Base-by-base conservation (phyloP, 2,888 invertebrate species). In the Onthophagus sagittarius region DNA sequence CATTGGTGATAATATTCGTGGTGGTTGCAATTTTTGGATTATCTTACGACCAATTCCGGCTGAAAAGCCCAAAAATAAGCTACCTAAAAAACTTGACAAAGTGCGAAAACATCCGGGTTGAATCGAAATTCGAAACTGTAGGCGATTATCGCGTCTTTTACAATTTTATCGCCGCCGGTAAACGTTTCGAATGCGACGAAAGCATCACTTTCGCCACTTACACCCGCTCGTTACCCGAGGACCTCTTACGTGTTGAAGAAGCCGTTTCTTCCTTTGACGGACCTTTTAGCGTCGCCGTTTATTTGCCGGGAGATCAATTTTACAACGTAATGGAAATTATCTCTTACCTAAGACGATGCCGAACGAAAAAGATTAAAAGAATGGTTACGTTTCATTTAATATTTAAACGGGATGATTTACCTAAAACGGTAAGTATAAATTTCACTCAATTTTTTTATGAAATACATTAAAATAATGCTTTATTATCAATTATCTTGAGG, bases 161-260 rank as follows among this genome's bases (percentile, higher is more conserved):
- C 85, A 95, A 95, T 86, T 94, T 91, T 82, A 89, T 94, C 77
- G 88, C 89, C 32, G 93, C 93, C 75, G 90, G 90, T 72, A 79
- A 81, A 72, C n/a, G 15, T 5, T 90, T 90, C 79, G 87, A 86
- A 80, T 94, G 94, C 84, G 91, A 93, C 85, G 93, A 94, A 84
- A 90, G 90, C 76, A 89, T 95, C 76, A 95, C 95, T 0, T 94
- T 94, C 82, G 94, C 94, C 67, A 95, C 95, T 11, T 95, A 95
- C 84, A 93, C 93, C 5, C 94, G 95, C 80, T 93, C 90, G 86
- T 93, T 94, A 80, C 96, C 94, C 87, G 88, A 96, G 79, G 94
- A 95, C 84, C 95, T 23, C 2, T 23, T 23, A 23, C 23, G 96
- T 85, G 88, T 95, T 79, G 89, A 90, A 82, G 93, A 94, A 70